These are phyloP conservation scores for Cataglyphis altisquamis DNA, from an alignment of 2,888 invertebrate species.

Conservation along the genomic window DNA sequence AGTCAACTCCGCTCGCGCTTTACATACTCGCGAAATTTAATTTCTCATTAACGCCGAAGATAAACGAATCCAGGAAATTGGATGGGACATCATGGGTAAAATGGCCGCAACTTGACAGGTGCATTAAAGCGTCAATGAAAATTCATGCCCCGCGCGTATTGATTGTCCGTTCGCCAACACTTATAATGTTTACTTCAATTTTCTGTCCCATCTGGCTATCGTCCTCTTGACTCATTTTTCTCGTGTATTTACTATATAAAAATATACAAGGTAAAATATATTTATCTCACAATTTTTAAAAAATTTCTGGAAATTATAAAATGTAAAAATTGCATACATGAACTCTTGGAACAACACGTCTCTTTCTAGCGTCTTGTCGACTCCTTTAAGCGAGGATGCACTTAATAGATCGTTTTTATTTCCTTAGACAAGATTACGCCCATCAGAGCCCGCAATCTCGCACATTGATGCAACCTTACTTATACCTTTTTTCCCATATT, in stretches of 20 bases:
- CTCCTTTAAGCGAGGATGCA: neutral
- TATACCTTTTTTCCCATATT: conserved; percentile 29
- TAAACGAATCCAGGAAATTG: conserved; percentile 20
- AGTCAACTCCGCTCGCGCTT: neutral
- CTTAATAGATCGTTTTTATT: neutral
- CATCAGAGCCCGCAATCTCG: conserved; percentile 19
- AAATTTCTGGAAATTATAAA: neutral
- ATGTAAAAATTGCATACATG: neutral
- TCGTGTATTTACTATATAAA: neutral
- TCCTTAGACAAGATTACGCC: neutral
- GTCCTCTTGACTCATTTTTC: neutral
- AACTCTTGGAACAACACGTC: neutral
- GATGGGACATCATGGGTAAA: neutral
- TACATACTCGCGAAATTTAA: neutral
- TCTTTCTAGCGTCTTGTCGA: neutral
- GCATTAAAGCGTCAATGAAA: conserved; percentile 18
- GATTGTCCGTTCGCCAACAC: neutral
- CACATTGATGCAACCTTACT: conserved; percentile 36
- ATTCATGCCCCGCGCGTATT: neutral
- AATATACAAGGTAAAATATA: neutral
- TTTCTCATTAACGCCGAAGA: conserved; percentile 12
- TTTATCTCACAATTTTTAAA: neutral
- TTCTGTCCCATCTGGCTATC: neutral
- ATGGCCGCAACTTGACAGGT: neutral
- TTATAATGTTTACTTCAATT: neutral